Conservation (phyloP, 2,888 invertebrate genomes). For the Quadriops clusia region DNA sequence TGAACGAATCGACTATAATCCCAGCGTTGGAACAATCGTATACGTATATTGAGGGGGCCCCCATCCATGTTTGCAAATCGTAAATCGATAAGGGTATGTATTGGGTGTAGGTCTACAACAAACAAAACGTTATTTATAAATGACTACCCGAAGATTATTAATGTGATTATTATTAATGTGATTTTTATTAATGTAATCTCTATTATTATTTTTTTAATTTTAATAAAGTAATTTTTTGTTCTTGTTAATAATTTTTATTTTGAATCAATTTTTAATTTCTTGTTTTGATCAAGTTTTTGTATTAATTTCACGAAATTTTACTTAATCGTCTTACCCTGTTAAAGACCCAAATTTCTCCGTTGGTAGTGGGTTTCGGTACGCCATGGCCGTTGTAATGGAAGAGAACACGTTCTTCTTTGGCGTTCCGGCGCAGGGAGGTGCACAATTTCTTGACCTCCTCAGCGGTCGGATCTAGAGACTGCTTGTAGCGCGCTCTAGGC, state of each 20-base stretch:
- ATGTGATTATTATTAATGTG: neutral
- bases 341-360: conserved; percentile 99
- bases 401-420: conserved; percentile 94
- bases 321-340: conserved; percentile 59
- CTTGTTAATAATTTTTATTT: no score
- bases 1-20: conserved; percentile 84
- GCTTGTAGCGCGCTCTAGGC: conserved; percentile 93
- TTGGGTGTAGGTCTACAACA: conserved; percentile 83
- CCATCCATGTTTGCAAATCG: conserved; percentile 99
- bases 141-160: neutral
- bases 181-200: no score
- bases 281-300: no score
- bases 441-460: conserved; percentile 98
- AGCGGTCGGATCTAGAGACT: conserved; percentile 91
- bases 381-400: conserved; percentile 99
- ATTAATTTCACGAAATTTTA: no score
- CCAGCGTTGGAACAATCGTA: conserved; percentile 99
- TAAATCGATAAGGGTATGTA: conserved; percentile 98
- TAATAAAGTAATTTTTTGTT: no score
- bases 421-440: conserved; percentile 84
- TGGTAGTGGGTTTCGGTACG: conserved; percentile 92
- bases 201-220: no score
- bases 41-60: conserved; percentile 96
- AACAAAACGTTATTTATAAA: neutral
- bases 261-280: no score